Evolutionary conservation across 2,888 invertebrate genomes (phyloP).

Genomic region (Aspidiotus destructor): DNA sequence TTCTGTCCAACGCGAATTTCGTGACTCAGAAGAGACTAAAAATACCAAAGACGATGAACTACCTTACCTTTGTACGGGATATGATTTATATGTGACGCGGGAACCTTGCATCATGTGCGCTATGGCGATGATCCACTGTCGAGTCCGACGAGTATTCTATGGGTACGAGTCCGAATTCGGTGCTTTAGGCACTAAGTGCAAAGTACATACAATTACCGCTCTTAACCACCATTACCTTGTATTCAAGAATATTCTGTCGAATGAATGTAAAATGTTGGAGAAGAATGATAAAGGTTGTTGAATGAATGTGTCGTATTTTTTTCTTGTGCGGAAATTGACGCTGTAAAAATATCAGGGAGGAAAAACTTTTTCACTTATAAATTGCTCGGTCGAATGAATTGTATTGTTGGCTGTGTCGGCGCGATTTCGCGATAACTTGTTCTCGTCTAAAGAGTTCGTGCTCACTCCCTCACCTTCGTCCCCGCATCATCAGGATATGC

Average conservation of each 20-base stretch:
- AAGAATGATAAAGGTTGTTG: not conserved
- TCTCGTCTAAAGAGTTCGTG: too few species aligned
- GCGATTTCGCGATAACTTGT: too few species aligned
- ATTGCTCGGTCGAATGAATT: too few species aligned
- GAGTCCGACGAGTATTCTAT: slow-evolving; percentile 73
- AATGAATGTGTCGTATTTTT: too few species aligned
- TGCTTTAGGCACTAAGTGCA: slow-evolving; percentile 58
- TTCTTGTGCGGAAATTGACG: slow-evolving; percentile 4
- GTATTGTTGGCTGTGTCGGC: too few species aligned
- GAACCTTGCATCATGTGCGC: slow-evolving; percentile 94
- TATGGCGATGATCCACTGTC: slow-evolving; percentile 90
- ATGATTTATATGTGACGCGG: slow-evolving; percentile 66
- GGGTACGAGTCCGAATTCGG: slow-evolving; percentile 52
- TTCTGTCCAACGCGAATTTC: slow-evolving; percentile 50
- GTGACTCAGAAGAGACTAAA: not conserved
- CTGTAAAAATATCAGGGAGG: too few species aligned
- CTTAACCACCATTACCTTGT: slow-evolving; percentile 90
- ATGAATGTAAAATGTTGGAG: slow-evolving; percentile 33
- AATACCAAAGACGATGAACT: slow-evolving; percentile 37
- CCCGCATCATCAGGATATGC: too few species aligned
- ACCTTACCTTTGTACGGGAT: slow-evolving; percentile 79
- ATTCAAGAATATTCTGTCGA: slow-evolving; percentile 47
- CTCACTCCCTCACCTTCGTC: too few species aligned
- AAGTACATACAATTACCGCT: slow-evolving; percentile 65
- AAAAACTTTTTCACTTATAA: too few species aligned